Evolutionary conservation across 2,888 invertebrate genomes (phyloP).

Genomic region (Molanna angustata): DNA sequence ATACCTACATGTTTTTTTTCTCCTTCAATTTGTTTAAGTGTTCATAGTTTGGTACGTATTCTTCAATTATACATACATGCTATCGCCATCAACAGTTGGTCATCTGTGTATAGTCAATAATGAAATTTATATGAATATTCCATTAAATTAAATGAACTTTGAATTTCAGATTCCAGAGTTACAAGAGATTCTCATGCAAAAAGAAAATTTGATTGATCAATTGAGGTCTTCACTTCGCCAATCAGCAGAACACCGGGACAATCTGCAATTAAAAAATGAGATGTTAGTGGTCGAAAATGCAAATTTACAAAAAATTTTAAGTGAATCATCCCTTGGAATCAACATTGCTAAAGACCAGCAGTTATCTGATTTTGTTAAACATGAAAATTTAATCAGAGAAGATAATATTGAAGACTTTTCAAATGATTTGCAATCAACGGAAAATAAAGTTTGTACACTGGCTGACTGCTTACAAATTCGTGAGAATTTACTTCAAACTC

Average conservation of each 20-base stretch:
- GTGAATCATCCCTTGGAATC: constrained; percentile 44
- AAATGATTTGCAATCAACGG: background rate
- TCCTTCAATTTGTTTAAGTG: no score
- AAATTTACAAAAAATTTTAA: constrained; percentile 45
- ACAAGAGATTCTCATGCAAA: constrained; percentile 64
- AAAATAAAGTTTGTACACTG: background rate
- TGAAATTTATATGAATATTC: no score
- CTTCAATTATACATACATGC: no score
- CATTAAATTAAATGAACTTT: constrained; percentile 30
- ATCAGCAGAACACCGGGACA: constrained; percentile 60
- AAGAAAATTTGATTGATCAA: constrained; percentile 70
- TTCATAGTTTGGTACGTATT: no score
- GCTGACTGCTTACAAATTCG: background rate
- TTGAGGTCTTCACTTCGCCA: constrained; percentile 68
- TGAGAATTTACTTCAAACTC: background rate
- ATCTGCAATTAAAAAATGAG: constrained; percentile 59
- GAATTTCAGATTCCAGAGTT: constrained; percentile 66
- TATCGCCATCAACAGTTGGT: no score
- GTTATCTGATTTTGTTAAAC: constrained; percentile 50
- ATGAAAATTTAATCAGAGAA: constrained; percentile 48
- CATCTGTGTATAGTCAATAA: no score
- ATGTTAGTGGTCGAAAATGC: constrained; percentile 60
- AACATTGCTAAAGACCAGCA: constrained; percentile 46
- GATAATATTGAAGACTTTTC: constrained; percentile 31
- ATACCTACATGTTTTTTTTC: no score